Evolutionary conservation across 2,113 vertebrate species (phyloP).

Genomic region (Amblyornis subalaris): DNA sequence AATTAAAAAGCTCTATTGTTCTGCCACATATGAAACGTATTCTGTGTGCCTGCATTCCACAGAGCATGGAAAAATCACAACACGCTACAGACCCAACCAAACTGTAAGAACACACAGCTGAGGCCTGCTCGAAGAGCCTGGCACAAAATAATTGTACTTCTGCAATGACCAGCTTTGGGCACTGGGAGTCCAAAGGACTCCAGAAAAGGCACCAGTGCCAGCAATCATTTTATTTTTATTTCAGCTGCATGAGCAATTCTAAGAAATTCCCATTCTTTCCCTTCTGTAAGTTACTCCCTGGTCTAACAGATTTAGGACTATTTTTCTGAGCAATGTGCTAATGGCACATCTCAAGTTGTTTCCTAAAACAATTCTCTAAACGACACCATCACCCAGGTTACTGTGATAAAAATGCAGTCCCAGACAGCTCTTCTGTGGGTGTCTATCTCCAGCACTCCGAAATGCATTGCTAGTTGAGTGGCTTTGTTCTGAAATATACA

Average conservation of each 20-base stretch:
- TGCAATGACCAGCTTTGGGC: not conserved
- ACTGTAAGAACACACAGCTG: not conserved
- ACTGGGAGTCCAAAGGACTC: not conserved
- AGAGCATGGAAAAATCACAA: not conserved
- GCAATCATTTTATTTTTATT: not conserved
- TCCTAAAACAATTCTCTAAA: not conserved
- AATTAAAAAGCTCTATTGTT: not conserved
- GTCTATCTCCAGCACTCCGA: not conserved
- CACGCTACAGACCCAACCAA: not conserved
- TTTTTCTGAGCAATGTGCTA: not conserved
- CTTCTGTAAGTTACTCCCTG: not conserved
- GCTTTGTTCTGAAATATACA: not conserved
- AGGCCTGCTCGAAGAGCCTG: not conserved
- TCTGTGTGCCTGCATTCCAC: rapidly evolving
- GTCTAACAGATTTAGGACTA: not conserved
- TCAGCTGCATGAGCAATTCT: not conserved
- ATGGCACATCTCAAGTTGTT: not conserved
- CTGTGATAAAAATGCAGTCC: not conserved
- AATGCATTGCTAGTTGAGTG: not conserved
- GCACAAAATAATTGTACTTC: not conserved
- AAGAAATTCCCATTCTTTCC: not conserved
- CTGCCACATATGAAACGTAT: not conserved
- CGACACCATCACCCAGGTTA: not conserved
- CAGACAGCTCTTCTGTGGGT: not conserved
- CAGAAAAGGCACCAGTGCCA: not conserved